Conservation (phyloP, 23 tunicate genomes). For the Trididemnum nubilum region DNA sequence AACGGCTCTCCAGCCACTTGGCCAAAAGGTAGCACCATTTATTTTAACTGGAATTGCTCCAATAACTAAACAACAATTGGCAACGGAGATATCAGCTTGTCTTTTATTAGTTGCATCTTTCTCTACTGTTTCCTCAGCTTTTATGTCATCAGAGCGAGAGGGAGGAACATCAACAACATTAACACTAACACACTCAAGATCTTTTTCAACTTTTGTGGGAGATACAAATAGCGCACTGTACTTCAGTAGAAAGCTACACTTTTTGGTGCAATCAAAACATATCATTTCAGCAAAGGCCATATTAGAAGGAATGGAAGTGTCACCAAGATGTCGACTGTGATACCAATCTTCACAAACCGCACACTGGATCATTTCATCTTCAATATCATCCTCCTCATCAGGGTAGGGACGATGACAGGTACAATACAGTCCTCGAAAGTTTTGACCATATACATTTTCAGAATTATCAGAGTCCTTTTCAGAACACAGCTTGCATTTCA, state of each 20-base stretch:
- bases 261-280: slow-evolving; percentile 75
- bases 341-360: slow-evolving; percentile 95
- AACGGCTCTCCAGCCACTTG: slow-evolving; percentile 50
- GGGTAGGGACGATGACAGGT: slow-evolving; percentile 92
- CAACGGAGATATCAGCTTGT: neutral
- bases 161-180: slow-evolving; percentile 9
- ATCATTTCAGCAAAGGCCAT: slow-evolving; percentile 80
- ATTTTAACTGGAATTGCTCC: slow-evolving; percentile 26
- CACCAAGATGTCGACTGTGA: slow-evolving; percentile 75
- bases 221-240: slow-evolving; percentile 45
- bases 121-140: neutral
- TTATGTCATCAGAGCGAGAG: neutral
- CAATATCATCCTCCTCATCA: slow-evolving; percentile 67
- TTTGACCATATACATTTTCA: slow-evolving; percentile 81
- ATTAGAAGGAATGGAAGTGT: slow-evolving; percentile 25
- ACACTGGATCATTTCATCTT: slow-evolving; percentile 98
- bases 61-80: slow-evolving; percentile 19
- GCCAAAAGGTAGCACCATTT: slow-evolving; percentile 87
- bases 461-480: slow-evolving; percentile 55
- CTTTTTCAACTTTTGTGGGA: slow-evolving; percentile 37
- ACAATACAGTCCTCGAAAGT: slow-evolving; percentile 87
- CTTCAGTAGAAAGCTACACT: slow-evolving; percentile 51
- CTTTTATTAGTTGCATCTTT: neutral
- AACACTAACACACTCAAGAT: neutral
- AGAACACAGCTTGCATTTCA: slow-evolving; percentile 59